Base-by-base conservation (phyloP, 64 coral and sea anemone species). In the Orbicella faveolata region DNA sequence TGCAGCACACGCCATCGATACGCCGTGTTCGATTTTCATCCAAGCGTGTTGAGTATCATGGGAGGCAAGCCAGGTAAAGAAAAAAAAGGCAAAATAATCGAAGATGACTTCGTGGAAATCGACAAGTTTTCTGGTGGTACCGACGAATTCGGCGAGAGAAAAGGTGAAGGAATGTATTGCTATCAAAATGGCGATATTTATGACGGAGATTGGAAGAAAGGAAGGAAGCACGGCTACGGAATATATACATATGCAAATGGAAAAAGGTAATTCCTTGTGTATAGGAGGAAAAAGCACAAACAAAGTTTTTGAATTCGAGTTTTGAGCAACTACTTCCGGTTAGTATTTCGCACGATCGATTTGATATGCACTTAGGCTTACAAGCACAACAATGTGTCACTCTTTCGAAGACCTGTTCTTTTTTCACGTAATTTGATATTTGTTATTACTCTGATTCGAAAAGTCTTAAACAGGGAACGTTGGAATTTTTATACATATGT, bases 141-240 rank as follows among this genome's bases (percentile, higher is more conserved):
- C n/a, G 76, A 90, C 25, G 92, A 94, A 61, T 77, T 79, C 3
- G 92, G 90, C 2, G 94, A 94, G 33, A 67, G 96, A 61, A 93
- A 98, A 69, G 96, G 96, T 18, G 80, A 84, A 65, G 96, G 96
- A 66, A 89, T 92, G n/a, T 98, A 90, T 89, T 98, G 53, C 55
- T 98, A 89, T 48, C 66, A 77, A 23, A 98, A 98, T 90, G 96
- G 96, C 34, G 96, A 98, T 55, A 98, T 98, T 41, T 98, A 94
- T 61, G 96, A 98, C 78, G 96, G 96, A 6, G 89, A 94, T 37
- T 98, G 96, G 96, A 90, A 91, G 34, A 98, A 98, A 61, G 92
- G 92, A 6, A 94, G 77, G 52, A 98, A 98, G 65, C 87, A 98
- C 35, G 96, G 96, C 34, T 92, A 83, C 51, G 96, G 96, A 39